A percentile compares a stretch with the other conserved stretches of the same genome.
Evolutionary conservation across 2,888 invertebrate species (phyloP).

Genomic region (Amphipyra berbera): DNA sequence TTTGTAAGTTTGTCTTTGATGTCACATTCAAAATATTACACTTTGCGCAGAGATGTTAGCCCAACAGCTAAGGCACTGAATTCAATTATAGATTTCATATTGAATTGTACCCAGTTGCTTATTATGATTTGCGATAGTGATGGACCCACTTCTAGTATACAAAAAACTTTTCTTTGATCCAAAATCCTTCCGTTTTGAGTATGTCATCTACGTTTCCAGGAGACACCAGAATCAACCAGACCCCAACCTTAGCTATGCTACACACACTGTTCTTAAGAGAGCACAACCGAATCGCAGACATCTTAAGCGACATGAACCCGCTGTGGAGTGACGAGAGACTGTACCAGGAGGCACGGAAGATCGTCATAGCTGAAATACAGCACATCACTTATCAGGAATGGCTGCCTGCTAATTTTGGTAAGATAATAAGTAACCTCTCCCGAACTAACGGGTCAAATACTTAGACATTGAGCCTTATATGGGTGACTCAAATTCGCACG

Average conservation of each 20-base stretch:
- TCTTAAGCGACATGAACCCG: conserved; percentile 87
- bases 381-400: conserved; percentile 91
- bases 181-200: background rate
- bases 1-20: too few species aligned
- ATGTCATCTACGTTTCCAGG: conserved; percentile 69
- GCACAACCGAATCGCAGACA: conserved; percentile 89
- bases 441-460: too few species aligned
- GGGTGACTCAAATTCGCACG: too few species aligned
- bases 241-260: conserved; percentile 86
- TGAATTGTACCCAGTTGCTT: too few species aligned
- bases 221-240: conserved; percentile 88
- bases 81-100: too few species aligned
- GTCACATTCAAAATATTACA: too few species aligned
- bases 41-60: too few species aligned
- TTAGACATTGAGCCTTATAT: too few species aligned
- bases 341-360: conserved; percentile 88
- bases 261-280: conserved; percentile 89
- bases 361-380: conserved; percentile 89
- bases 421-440: conserved; percentile 1
- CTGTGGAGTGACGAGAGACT: conserved; percentile 89
- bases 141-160: too few species aligned
- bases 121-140: too few species aligned
- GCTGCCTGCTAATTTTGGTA: conserved; percentile 89
- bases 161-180: too few species aligned
- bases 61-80: too few species aligned